These are phyloP conservation scores for Ctenodactylus gundi DNA, from an alignment of 2,113 vertebrate genomes.

Conservation along the genomic window DNA sequence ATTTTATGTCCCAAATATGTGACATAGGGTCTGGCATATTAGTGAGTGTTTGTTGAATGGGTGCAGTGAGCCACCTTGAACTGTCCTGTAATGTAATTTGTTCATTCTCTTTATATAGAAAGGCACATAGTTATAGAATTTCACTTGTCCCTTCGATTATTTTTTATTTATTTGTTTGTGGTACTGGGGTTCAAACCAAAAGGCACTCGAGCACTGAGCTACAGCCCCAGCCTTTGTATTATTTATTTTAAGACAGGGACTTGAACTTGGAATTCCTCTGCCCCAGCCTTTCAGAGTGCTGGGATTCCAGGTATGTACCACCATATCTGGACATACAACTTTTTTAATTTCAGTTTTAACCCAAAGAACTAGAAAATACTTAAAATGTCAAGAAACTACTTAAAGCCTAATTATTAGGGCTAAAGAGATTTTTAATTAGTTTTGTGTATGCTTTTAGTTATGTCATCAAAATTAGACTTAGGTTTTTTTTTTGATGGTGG, in stretches of 20 bases:
- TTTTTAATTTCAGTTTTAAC: constrained; percentile 27
- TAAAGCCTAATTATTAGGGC: constrained; percentile 6
- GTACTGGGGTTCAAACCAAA: neutral
- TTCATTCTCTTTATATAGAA: constrained; percentile 24
- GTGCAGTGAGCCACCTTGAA: neutral
- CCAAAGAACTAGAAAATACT: constrained; percentile 1
- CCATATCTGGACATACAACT: neutral
- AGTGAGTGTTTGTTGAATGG: neutral
- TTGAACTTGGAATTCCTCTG: neutral
- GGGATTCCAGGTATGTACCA: neutral
- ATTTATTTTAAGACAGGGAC: neutral
- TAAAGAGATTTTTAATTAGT: constrained; percentile 17
- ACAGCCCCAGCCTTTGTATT: neutral
- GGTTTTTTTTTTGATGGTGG: neutral
- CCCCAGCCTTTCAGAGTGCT: neutral
- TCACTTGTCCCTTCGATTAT: neutral
- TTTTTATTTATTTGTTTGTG: neutral
- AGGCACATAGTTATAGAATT: neutral
- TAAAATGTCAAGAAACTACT: constrained; percentile 18
- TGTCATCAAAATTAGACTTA: constrained; percentile 13
- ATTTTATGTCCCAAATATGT: neutral
- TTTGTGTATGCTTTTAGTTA: neutral
- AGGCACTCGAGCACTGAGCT: neutral
- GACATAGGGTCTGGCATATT: neutral
- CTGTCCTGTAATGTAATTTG: constrained; percentile 9